Base-by-base conservation (phyloP, 1,140 invertebrate genomes). In the Drosophila sp. region DNA sequence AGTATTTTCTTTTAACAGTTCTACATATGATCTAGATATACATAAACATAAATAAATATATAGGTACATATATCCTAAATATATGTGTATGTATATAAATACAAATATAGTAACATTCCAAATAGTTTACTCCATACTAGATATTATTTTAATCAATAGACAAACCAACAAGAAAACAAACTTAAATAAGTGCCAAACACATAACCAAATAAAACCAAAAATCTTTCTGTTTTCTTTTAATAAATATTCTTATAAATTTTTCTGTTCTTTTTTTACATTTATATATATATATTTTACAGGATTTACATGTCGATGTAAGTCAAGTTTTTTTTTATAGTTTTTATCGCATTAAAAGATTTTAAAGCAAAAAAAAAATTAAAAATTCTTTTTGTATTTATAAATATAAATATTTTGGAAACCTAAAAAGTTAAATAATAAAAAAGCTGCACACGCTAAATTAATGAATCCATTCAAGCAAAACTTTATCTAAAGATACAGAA, bases 251-350 rank as follows among this genome's bases (percentile, higher is more conserved):
- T 90, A 90, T 79, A 84, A 44, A 80, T 85, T 87, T 90, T 90
- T 85, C 72, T 85, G 72, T 90, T 90, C 66, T 71, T 90, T 90
- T 83, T 90, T 90, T 80, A 56, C 29, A 30, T 56, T 56, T 81
- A 69, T 83, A 85, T 82, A 76, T 67, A 77, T 89, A 91, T 90
- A 73, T 79, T 91, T 94, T 93, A 76, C 93, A 94, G 93, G 93
- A 93, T 91, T 93, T 93, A 92, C 93, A 93, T 93, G 93, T 94
- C 92, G 93, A 93, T 92, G 93, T 94, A 94, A 94, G 93, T 92
- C 90, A 90, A 91, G 74, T 78, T 86, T 82, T 80, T 80, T 90
- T 85, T 79, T 90, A 90, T 90, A 90, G 80, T 82, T 90, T 72
- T 68, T 71, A 70, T 72, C 70, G 68, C 63, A 72, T 68, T 76